Evolutionary conservation across 2,113 vertebrate genomes (phyloP).

Genomic region (Craseonycteris thonglongyai): DNA sequence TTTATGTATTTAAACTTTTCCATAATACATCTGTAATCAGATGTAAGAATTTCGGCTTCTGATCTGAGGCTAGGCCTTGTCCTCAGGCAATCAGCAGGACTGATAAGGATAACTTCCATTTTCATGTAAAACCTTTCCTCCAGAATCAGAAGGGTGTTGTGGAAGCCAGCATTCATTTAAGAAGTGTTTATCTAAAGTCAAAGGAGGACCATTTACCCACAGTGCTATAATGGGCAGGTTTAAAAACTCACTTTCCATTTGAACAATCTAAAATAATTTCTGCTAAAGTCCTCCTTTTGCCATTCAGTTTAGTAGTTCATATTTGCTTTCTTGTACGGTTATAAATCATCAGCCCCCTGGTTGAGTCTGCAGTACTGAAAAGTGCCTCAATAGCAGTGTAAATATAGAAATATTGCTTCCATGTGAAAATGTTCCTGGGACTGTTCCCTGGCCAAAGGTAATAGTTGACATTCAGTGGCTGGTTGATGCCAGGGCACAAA

Average conservation of each 20-base stretch:
- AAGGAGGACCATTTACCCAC: not conserved
- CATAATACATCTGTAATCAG: not conserved
- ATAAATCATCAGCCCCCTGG: not conserved
- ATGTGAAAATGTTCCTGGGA: not conserved
- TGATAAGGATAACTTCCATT: not conserved
- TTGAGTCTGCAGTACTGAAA: constrained; percentile 20
- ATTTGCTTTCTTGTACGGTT: not conserved
- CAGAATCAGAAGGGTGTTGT: not conserved
- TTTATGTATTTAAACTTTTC: not conserved
- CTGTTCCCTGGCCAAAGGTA: not conserved
- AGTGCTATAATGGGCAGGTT: not conserved
- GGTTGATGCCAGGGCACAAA: not conserved
- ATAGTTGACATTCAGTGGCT: not conserved
- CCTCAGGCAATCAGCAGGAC: not conserved
- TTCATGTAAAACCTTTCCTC: not conserved
- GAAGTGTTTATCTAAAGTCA: not conserved
- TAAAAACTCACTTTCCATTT: not conserved
- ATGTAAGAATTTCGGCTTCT: not conserved
- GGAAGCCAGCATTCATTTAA: not conserved
- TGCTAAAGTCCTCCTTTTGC: not conserved
- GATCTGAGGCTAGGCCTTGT: not conserved
- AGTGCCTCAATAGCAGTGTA: not conserved
- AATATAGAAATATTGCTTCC: not conserved
- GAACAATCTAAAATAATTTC: not conserved
- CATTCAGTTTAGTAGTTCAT: not conserved